Evolutionary conservation across 2,797 vertebrate species (phyloP), one percentile per base, ranked within the genome.

Genomic region (Melopsittacus undulatus): DNA sequence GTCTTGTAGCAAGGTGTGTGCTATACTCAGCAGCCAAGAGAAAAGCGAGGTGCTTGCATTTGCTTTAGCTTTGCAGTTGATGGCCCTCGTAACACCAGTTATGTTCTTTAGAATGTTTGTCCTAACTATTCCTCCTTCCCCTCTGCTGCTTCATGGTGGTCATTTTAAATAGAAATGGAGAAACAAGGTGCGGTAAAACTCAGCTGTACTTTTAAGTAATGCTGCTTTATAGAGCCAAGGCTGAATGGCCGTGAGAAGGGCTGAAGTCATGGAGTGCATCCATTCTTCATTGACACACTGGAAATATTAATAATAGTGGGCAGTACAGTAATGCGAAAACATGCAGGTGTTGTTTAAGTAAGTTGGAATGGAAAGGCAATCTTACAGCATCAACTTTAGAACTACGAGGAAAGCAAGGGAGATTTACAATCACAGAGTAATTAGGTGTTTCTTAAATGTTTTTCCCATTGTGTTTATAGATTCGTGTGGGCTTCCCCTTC

Each of bases 31-130:
- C 59, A 72, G 66, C 42, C 27, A 72, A 63, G 57, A 61, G 57
- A 86, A 68, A 64, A 81, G 48, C 79, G 87, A 70, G 45, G 30
- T 85, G 63, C 54, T 91, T 95, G 86, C 49, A 36, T 13, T 76
- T 82, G 61, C 79, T 93, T 92, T 36, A 88, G 54, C 62, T 95
- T 49, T 90, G 83, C 73, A 69, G 30, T 54, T 63, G 13, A n/a
- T 90, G 68, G 67, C 52, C 49, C 66, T 90, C 77, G 10, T 61
- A 96, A 75, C 88, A 74, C 75, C 77, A 72, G 54, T 77, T 85
- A 48, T 49, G 32, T 87, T 91, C 93, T 78, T 92, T 76, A 83
- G 66, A 73, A 45, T 68, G 62, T 23, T 56, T 84, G 90, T 97
- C 90, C 83, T 93, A 45, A 27, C 54, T 49, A 3, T 49, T 92